Percentiles rank a stretch among this genome's conserved stretches.
Conservation (phyloP, 2,797 vertebrate species). For the Artibeus jamaicensis region DNA sequence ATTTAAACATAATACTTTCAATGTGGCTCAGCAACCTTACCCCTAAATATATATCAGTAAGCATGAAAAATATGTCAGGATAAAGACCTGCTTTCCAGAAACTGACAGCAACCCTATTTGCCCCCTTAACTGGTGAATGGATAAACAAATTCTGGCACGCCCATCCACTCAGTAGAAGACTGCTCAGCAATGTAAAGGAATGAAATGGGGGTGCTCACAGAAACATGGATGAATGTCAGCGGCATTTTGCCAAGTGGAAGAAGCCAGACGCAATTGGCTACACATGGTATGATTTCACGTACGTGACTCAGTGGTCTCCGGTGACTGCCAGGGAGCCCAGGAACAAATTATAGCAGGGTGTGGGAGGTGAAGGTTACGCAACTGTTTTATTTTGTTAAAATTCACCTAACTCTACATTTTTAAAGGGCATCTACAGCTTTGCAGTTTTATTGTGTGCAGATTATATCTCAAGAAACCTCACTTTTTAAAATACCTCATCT, state of each 20-base stretch:
- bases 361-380: background rate
- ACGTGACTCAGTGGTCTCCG: background rate
- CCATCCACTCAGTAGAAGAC: background rate
- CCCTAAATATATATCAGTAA: background rate
- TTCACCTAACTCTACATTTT: background rate
- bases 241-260: background rate
- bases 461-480: background rate
- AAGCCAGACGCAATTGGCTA: background rate
- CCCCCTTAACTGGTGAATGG: background rate
- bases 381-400: background rate
- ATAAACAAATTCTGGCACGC: background rate
- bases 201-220: background rate
- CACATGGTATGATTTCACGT: rapidly evolving
- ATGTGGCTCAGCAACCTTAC: background rate
- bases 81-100: background rate
- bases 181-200: background rate
- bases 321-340: background rate
- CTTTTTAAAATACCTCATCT: background rate
- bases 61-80: background rate
- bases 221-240: background rate
- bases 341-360: background rate
- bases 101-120: background rate
- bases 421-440: background rate
- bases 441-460: background rate
- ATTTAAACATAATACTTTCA: background rate